Base-by-base conservation (phyloP, 1,140 invertebrate genomes). In the Drosophila kurseongensis region DNA sequence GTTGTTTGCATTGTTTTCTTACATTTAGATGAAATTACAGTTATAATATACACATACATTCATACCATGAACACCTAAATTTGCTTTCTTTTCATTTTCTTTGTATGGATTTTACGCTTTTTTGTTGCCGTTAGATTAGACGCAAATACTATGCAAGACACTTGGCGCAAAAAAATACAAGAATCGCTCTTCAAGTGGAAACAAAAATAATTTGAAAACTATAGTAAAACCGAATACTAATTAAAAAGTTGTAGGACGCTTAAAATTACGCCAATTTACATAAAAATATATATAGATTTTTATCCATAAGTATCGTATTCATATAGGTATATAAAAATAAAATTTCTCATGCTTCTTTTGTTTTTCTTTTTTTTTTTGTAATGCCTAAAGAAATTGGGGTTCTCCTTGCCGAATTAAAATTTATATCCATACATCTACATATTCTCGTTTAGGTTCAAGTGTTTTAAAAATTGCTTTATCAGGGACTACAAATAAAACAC, bases 1-100 rank as follows among this genome's bases (percentile, higher is more conserved):
- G 83, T 86, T 86, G 71, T 83, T 86, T 88, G 79, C 75, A 83
- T 86, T 79, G 79, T 77, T 86, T 79, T 82, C 78, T 79, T 79
- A 82, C 78, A 65, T 27, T 76, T 79, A 83, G 71, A 74, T 88
- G 66, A 75, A 75, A 67, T 50, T 63, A 78, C 50, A 86, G 60
- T 58, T 75, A 71, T 77, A 62, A 60, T 81, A 75, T 61, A 78
- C 61, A 81, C 76, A 72, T 77, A 75, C 54, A 57, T 80, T 58
- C 74, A 65, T 69, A 75, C 75, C 67, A 75, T 85, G 81, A 85
- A 84, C 80, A 84, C 80, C 80, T 84, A 80, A 80, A 80, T 71
- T 71, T 71, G 67, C 66, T 58, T 71, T 71, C 32, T 56, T 65
- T 58, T 65, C 23, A 47, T 16, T 65, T 65, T 63, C 61, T 63